Percentiles rank a stretch among this genome's conserved stretches.
Evolutionary conservation across 2,888 invertebrate genomes (phyloP).

Genomic region (Laothoe populi): DNA sequence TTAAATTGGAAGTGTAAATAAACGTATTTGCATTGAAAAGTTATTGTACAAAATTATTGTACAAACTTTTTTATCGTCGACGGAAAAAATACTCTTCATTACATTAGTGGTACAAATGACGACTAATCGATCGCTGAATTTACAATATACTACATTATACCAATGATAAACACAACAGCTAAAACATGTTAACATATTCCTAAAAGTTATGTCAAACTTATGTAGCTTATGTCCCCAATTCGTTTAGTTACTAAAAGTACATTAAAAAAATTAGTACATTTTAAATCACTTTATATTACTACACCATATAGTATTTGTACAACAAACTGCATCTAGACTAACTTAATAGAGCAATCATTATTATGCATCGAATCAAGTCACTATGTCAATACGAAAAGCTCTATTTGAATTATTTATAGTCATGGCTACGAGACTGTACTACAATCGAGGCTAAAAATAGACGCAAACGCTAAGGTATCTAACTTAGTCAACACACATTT

Average conservation of each 20-base stretch:
- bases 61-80: too few relatives aligned
- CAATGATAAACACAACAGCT: too few relatives aligned
- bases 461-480: conserved; percentile 54
- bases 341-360: conserved; percentile 30
- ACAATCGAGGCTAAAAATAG: conserved; percentile 72
- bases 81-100: background rate
- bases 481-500: conserved; percentile 49
- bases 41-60: too few relatives aligned
- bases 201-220: too few relatives aligned
- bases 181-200: too few relatives aligned
- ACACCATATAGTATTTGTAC: conserved; percentile 31
- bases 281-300: conserved; percentile 22
- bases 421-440: conserved; percentile 63
- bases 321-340: conserved; percentile 18
- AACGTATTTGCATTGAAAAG: conserved; percentile 1
- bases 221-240: too few relatives aligned
- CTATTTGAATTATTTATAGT: conserved; percentile 68
- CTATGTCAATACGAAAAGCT: conserved; percentile 54
- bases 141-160: too few relatives aligned
- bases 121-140: too few relatives aligned
- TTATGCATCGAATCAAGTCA: conserved; percentile 45
- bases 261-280: background rate
- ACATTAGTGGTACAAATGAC: background rate
- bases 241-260: background rate
- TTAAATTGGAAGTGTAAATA: background rate